Evolutionary conservation across 2,113 vertebrate genomes (phyloP).

Genomic region (Petaurus breviceps): DNA sequence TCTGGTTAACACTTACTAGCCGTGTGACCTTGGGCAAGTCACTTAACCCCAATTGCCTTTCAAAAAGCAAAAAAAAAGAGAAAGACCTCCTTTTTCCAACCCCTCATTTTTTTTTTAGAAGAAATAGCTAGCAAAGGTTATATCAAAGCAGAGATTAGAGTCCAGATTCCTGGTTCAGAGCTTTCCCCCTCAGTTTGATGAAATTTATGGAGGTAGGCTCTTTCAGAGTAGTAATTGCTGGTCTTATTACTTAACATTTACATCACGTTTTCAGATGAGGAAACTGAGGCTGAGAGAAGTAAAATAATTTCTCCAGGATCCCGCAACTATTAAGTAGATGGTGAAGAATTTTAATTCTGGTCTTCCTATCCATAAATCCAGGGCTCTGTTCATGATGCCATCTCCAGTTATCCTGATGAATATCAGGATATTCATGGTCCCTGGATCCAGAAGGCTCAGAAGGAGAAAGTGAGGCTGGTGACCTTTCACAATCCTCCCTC

Average conservation of each 20-base stretch:
- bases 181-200: not conserved
- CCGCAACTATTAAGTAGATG: not conserved
- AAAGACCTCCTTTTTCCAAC: not conserved
- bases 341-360: too few relatives aligned
- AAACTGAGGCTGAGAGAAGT: not conserved
- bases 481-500: too few relatives aligned
- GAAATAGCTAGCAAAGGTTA: not conserved
- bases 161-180: not conserved
- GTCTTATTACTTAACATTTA: not conserved
- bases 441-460: too few relatives aligned
- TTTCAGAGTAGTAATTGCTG: not conserved
- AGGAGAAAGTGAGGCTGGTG: too few relatives aligned
- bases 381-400: not conserved
- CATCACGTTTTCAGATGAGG: not conserved
- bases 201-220: not conserved
- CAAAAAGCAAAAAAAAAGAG: too few relatives aligned
- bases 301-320: not conserved
- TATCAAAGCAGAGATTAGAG: not conserved
- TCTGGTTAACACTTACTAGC: too few relatives aligned
- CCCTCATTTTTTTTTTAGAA: not conserved
- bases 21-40: too few relatives aligned
- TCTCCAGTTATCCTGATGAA: too few relatives aligned
- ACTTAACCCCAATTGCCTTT: too few relatives aligned
- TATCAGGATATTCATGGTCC: too few relatives aligned
- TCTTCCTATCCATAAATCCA: too few relatives aligned